phyloP scores from a whole-genome alignment of 2,797 vertebrate genomes.

The Oryzias dopingdopingensis region DNA sequence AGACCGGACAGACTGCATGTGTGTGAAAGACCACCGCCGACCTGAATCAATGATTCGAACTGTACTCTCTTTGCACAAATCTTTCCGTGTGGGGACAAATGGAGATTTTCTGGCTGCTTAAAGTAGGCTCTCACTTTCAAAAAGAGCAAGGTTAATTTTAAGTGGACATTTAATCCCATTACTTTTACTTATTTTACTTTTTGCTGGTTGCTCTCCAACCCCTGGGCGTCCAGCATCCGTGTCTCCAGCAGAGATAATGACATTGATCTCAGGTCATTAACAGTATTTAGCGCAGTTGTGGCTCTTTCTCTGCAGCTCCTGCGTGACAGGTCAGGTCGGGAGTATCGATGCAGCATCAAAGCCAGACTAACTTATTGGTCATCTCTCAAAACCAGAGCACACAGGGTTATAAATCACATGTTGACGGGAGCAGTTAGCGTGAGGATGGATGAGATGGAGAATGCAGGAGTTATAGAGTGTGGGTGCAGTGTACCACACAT shows the following conservation, averaged over 20 bases:
- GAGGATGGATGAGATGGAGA: conserved; percentile 41
- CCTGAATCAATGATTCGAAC: conserved; percentile 44
- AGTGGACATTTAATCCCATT: background rate
- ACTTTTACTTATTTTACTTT: conserved; percentile 5
- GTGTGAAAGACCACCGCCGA: conserved; percentile 36
- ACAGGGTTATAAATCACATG: conserved; percentile 43
- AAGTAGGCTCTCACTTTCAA: background rate
- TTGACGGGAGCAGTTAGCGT: conserved; percentile 37
- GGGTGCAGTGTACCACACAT: conserved; percentile 9
- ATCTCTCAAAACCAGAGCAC: conserved; percentile 19
- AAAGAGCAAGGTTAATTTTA: conserved; percentile 7
- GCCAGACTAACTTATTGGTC: conserved; percentile 52
- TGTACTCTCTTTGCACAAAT: conserved; percentile 6
- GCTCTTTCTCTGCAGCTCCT: conserved; percentile 3
- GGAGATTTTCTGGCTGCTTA: no score
- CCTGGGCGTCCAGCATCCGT: conserved; percentile 35
- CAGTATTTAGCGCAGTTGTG: conserved; percentile 34
- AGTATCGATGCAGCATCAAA: conserved; percentile 62
- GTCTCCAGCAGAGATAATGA: conserved; percentile 51
- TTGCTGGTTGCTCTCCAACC: conserved; percentile 20
- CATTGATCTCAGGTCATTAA: conserved; percentile 58
- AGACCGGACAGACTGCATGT: conserved; percentile 30
- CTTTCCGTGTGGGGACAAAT: no score
- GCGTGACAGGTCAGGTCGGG: conserved; percentile 42
- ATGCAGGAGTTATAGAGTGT: conserved; percentile 41